Evolutionary conservation across 2,113 vertebrate genomes (phyloP), one percentile per base, ranked within the genome.

Genomic region (Irena cyanogastra): DNA sequence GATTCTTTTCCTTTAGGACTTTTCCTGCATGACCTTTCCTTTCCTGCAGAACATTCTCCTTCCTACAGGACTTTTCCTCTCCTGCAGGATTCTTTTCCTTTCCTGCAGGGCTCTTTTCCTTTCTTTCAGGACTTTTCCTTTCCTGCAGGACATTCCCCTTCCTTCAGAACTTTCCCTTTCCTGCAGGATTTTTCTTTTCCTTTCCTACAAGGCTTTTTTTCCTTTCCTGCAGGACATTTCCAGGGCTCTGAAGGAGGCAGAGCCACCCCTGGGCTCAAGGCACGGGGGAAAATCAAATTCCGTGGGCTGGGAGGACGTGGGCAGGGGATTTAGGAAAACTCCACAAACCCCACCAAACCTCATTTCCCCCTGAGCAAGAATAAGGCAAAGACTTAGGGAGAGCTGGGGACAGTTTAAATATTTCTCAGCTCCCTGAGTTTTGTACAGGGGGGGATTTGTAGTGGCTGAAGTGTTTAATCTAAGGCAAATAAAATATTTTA

Each of bases 351-450:
- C 80, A 23, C 53, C 66, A 21, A 16, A 13, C 13, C n/a, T 24
- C n/a, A 0, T 44, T 50, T 37, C 33, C 19, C 20, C 9, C 0
- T 1, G 14, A 15, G 4, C n/a, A 17, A 52, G n/a, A 44, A 2
- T 5, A 64, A 69, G 64, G 52, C 56, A 28, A 37, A 37, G 49
- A 37, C 13, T 3, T 17, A 37, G 47, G 42, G 54, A 1, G 35
- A 44, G 61, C 12, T 68, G 39, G 0, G 7, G 16, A 54, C 13
- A 41, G 39, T 74, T 93, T 52, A 42, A 95, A 76, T 83, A 76
- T 93, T 66, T 75, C 83, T 70, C 72, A 83, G 77, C 93, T 93
- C 59, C 27, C 84, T 49, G 83, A 60, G 85, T 76, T 79, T 81
- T 89, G 41, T 14, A 17, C 10, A 64, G 92, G 85, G 56, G 69